Evolutionary conservation across 1,140 invertebrate species (phyloP).

Genomic region (Cardiocondyla obscurior): DNA sequence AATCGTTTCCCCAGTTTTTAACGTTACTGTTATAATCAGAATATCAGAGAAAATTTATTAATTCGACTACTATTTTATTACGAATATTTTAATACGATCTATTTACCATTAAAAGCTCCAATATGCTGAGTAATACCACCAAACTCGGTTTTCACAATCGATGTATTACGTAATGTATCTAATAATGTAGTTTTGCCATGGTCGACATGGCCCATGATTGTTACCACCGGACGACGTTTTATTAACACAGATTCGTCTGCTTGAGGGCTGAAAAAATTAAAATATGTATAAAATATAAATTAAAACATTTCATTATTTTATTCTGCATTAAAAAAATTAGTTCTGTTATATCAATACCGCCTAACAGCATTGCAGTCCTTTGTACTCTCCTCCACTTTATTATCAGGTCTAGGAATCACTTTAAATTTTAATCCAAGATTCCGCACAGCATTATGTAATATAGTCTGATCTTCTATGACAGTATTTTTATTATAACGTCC

Average conservation of each 20-base stretch:
- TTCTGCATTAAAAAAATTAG: background rate
- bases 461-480: constrained; percentile 84
- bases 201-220: constrained; percentile 99
- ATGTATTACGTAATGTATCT: constrained; percentile 93
- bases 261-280: constrained; percentile 81
- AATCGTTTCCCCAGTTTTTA: constrained; percentile 89
- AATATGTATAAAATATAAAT: constrained; percentile 8
- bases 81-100: constrained; percentile 3
- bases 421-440: constrained; percentile 86
- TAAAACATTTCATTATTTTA: background rate
- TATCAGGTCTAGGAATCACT: constrained; percentile 83
- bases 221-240: constrained; percentile 94
- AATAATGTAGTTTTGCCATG: constrained; percentile 99
- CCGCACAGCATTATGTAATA: constrained; percentile 87
- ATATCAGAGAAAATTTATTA: constrained; percentile 33
- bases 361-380: constrained; percentile 73
- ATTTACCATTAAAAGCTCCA: constrained; percentile 95
- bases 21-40: constrained; percentile 84
- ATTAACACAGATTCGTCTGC: constrained; percentile 87
- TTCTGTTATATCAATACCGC: constrained; percentile 64
- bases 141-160: constrained; percentile 95
- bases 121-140: constrained; percentile 99
- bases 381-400: constrained; percentile 76
- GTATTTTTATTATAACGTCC: constrained; percentile 81
- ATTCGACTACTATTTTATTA: background rate